A percentile compares a stretch with the other conserved stretches of the same genome.
Conservation (phyloP, 2,113 vertebrate genomes). For the Agapornis roseicollis region DNA sequence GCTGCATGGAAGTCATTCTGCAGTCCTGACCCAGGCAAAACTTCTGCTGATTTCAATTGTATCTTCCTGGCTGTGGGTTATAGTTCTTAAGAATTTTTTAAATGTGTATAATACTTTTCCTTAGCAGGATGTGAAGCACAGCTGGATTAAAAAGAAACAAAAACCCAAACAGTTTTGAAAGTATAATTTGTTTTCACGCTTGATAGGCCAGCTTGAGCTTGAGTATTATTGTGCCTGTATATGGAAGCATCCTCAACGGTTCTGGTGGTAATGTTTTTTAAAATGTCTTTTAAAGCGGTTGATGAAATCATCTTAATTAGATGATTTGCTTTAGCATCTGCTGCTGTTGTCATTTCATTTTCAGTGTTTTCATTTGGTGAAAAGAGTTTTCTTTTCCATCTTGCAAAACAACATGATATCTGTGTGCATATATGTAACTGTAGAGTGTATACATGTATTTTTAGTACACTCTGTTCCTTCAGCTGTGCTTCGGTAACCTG, state of each 20-base stretch:
- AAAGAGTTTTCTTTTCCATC: slow-evolving; percentile 10
- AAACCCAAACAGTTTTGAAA: background rate
- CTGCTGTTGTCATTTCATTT: slow-evolving; percentile 32
- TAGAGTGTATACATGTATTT: slow-evolving; percentile 31
- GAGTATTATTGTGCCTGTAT: background rate
- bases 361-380: slow-evolving; percentile 17
- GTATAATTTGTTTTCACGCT: slow-evolving; percentile 27
- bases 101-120: background rate
- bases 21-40: background rate
- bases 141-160: slow-evolving; percentile 3
- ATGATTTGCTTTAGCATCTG: slow-evolving; percentile 56
- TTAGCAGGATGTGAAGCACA: slow-evolving; percentile 5
- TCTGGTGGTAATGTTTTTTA: slow-evolving; percentile 28
- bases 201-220: slow-evolving; percentile 16
- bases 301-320: slow-evolving; percentile 52
- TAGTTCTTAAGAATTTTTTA: background rate
- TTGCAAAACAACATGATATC: slow-evolving; percentile 1
- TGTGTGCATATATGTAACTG: slow-evolving; percentile 13
- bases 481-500: slow-evolving; percentile 45
- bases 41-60: background rate
- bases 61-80: background rate
- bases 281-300: slow-evolving; percentile 14
- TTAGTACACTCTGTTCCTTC: slow-evolving; percentile 28
- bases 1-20: background rate
- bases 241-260: background rate